Evolutionary conservation across 2,888 invertebrate species (phyloP).

Genomic region (Tetranychus truncatus): DNA sequence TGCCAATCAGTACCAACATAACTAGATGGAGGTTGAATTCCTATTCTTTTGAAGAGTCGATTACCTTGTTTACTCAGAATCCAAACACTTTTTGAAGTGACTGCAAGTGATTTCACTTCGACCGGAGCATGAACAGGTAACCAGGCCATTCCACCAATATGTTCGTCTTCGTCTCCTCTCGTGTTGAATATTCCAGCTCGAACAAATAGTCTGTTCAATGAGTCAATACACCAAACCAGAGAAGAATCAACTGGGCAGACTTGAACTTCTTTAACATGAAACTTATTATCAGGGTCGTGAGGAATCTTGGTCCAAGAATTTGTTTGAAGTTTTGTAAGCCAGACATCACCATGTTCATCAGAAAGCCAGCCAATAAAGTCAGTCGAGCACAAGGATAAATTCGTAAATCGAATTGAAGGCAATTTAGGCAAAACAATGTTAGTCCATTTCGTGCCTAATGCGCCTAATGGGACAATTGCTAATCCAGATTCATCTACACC

Average conservation of each 20-base stretch:
- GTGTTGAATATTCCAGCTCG: background rate
- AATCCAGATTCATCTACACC: background rate
- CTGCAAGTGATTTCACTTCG: background rate
- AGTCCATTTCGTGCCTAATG: background rate
- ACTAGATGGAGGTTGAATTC: background rate
- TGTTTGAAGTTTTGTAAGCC: background rate
- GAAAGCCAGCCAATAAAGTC: background rate
- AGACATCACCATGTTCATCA: background rate
- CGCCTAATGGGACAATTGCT: background rate
- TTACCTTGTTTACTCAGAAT: background rate
- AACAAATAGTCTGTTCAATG: background rate
- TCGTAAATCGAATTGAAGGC: background rate
- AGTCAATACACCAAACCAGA: background rate
- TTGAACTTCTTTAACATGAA: background rate
- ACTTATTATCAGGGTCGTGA: background rate
- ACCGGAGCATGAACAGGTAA: background rate
- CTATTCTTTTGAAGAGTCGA: slow-evolving; percentile 1
- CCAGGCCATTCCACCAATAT: slow-evolving; percentile 6
- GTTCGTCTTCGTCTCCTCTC: background rate
- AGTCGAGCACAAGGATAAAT: background rate
- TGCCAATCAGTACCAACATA: slow-evolving; percentile 1
- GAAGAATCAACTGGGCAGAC: slow-evolving; percentile 1
- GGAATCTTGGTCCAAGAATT: background rate
- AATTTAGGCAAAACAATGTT: background rate
- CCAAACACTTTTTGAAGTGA: background rate